Base-by-base conservation (phyloP, 2,113 vertebrate genomes). In the Hucho hucho region DNA sequence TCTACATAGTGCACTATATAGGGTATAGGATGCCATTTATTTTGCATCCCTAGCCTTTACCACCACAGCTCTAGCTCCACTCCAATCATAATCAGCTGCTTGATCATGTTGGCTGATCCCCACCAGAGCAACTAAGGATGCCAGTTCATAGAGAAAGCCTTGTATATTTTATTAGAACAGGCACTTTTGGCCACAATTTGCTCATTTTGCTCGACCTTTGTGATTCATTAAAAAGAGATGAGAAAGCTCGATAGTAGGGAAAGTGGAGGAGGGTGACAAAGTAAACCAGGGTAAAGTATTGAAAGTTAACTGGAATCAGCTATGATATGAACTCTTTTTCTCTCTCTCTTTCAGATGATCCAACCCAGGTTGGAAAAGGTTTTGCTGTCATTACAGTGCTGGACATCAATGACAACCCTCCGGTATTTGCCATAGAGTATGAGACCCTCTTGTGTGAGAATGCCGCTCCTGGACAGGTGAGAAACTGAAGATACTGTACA, bases 341-440 rank as follows among this genome's bases (percentile, higher is more conserved):
- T 20, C 22, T 53, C 25, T 28, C 12, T 63, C 6, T 69, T 86
- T 5, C 87, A 99, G 97, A 96, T 88, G 97, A 99, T 74, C 96
- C 96, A 3, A 91, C 92, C 47, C 96, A 98, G 81, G 92, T 97
- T 70, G 96, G 97, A 65, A 95, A 94, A 93, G 96, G 96, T 29
- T 89, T 94, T 13, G 90, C 95, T 76, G 86, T 95, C 77, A 95
- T 99, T 80, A 95, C 92, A 0, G 96, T 99, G 46, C 92, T 93
- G 80, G 97, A 99, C 82, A 94, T 98, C 71, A 99, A 99, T 56
- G 97, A 99, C 84, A 99, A 99, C 0, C 95, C 97, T 3, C 97
- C 97, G 0, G 94, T 96, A 69, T 98, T 99, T 76, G 97, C 97
- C 76, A 96, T 94, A 73, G 95, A 98, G 63, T 99, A 98, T 32